A percentile compares a stretch with the other conserved stretches of the same genome.
Evolutionary conservation across 2,888 invertebrate genomes (phyloP).

Genomic region (Drosophila eohydei): DNA sequence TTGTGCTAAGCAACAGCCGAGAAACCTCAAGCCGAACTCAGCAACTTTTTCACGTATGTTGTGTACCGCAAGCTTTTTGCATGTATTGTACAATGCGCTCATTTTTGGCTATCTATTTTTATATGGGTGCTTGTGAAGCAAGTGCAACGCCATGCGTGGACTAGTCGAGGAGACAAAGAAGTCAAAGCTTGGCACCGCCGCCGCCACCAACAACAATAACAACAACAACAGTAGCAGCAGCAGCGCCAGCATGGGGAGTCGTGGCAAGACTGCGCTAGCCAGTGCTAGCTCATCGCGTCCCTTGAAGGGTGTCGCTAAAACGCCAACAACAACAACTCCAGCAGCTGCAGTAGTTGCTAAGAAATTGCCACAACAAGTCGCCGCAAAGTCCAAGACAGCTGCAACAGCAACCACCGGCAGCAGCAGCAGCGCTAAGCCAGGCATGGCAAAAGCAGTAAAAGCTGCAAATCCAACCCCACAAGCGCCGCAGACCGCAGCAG

Average conservation of each 20-base stretch:
- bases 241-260: conserved; percentile 39
- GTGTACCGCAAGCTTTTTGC: conserved; percentile 33
- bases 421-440: conserved; percentile 20
- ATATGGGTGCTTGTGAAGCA: conserved; percentile 41
- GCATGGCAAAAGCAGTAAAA: conserved; percentile 52
- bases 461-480: conserved; percentile 71
- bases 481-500: conserved; percentile 11
- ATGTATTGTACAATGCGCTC: conserved; percentile 42
- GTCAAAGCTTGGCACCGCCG: conserved; percentile 72
- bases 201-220: conserved; percentile 74
- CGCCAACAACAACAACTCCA: conserved; percentile 42
- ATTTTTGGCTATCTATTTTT: conserved; percentile 64
- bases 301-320: conserved; percentile 48
- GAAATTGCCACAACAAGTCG: conserved; percentile 69
- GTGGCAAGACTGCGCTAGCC: conserved; percentile 41
- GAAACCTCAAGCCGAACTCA: conserved; percentile 14
- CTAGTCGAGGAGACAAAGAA: conserved; percentile 83
- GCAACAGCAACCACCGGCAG: conserved; percentile 42
- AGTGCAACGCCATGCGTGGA: conserved; percentile 78
- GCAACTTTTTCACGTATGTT: conserved; percentile 58
- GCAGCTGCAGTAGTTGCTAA: conserved; percentile 36
- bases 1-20: conserved; percentile 13
- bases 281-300: conserved; percentile 71
- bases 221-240: conserved; percentile 59
- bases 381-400: conserved; percentile 45